phyloP scores from a whole-genome alignment of 2,113 vertebrate species.

The Amphiprion ocellaris region DNA sequence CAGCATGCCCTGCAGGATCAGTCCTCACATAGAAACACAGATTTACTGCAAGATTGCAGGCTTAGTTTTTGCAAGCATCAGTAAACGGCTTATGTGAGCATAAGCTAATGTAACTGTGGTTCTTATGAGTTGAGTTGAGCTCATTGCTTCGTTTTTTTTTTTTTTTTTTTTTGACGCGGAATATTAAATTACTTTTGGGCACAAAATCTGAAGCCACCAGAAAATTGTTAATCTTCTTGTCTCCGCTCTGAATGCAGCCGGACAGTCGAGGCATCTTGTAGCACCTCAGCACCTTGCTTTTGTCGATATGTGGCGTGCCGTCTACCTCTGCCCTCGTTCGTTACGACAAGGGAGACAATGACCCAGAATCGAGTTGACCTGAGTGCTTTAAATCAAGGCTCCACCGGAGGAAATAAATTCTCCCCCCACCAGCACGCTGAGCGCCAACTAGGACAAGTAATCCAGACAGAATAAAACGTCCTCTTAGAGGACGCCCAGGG shows the following conservation, averaged over 20 bases:
- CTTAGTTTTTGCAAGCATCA: conserved; percentile 36
- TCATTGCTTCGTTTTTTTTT: conserved; percentile 9
- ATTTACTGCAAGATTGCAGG: conserved; percentile 50
- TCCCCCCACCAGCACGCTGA: conserved; percentile 56
- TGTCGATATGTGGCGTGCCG: conserved; percentile 36
- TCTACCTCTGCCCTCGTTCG: conserved; percentile 77
- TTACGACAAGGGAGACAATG: conserved; percentile 74
- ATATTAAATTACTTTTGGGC: conserved; percentile 3
- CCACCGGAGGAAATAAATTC: conserved; percentile 71
- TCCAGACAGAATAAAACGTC: conserved; percentile 79
- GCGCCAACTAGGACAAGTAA: conserved; percentile 82
- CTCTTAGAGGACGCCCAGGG: conserved; percentile 60
- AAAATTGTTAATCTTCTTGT: conserved; percentile 8
- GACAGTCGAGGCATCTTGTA: conserved; percentile 14
- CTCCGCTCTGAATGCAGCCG: conserved; percentile 15
- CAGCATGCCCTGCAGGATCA: conserved; percentile 54
- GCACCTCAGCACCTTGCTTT: conserved; percentile 27
- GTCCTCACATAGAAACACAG: conserved; percentile 28
- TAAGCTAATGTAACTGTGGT: conserved; percentile 26
- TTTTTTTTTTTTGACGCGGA: conserved; percentile 8
- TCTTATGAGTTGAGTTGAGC: conserved; percentile 36
- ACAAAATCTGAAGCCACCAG: not conserved
- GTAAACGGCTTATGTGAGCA: conserved; percentile 40
- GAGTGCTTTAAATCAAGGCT: conserved; percentile 78
- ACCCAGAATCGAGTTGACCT: conserved; percentile 83